Conservation (phyloP, 2,888 invertebrate genomes). For the Lasioglossum leucozonium region DNA sequence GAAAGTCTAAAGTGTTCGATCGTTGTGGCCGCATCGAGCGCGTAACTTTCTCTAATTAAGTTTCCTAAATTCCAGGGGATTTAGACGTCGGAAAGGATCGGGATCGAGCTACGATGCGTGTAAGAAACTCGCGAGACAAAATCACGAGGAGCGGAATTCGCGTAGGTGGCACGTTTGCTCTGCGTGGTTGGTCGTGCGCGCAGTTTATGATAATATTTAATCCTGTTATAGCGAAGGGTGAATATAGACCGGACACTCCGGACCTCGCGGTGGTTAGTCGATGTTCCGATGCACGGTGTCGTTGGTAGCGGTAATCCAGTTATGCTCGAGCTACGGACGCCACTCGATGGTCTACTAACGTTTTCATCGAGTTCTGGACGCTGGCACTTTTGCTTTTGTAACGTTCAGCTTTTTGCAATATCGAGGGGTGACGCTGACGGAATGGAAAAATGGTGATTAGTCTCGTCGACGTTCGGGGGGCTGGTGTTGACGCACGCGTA, state of each 20-base stretch:
- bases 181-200: slow-evolving; percentile 47
- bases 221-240: slow-evolving; percentile 74
- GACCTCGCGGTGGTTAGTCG: slow-evolving; percentile 76
- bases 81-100: not conserved
- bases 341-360: slow-evolving; percentile 61
- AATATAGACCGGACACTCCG: slow-evolving; percentile 54
- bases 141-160: slow-evolving; percentile 34
- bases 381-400: not conserved
- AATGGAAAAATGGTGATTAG: not conserved
- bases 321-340: slow-evolving; percentile 71
- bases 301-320: slow-evolving; percentile 78
- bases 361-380: slow-evolving; percentile 58
- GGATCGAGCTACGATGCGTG: not conserved
- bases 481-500: not conserved
- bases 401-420: slow-evolving; percentile 8
- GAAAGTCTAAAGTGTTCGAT: not conserved
- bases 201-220: slow-evolving; percentile 82
- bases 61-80: not conserved
- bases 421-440: not conserved
- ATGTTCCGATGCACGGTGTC: slow-evolving; percentile 74
- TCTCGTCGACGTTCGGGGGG: not conserved
- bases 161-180: slow-evolving; percentile 38
- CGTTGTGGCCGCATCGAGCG: not conserved
- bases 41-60: not conserved
- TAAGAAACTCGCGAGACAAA: not conserved